Conservation (phyloP, 2,113 vertebrate genomes). For the Muntiacus muntjak region DNA sequence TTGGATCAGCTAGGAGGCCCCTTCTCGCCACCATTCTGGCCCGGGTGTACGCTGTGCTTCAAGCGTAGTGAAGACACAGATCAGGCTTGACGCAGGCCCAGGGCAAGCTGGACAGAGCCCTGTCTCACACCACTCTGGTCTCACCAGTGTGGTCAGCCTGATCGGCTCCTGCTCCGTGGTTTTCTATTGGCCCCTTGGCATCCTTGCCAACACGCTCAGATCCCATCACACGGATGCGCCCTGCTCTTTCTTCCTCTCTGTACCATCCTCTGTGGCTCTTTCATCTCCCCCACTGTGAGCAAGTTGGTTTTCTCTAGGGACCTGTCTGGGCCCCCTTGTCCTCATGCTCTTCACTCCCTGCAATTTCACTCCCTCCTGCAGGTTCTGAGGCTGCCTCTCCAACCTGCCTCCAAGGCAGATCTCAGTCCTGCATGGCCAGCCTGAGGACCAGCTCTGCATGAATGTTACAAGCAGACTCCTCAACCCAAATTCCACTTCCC, state of each 20-base stretch:
- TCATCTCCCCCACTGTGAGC: not conserved
- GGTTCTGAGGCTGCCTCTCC: not conserved
- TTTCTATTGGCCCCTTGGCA: not conserved
- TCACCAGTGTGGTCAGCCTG: fast-evolving
- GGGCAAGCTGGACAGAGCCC: too few species aligned
- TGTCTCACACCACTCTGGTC: not conserved
- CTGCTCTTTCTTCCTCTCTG: not conserved
- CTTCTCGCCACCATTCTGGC: not conserved
- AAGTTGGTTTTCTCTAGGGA: not conserved
- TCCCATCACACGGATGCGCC: fast-evolving
- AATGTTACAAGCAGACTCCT: fast-evolving
- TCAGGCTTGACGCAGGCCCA: not conserved
- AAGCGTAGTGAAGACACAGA: not conserved
- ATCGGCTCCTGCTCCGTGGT: fast-evolving
- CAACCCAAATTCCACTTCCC: not conserved
- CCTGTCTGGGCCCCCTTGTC: not conserved
- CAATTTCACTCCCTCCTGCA: fast-evolving
- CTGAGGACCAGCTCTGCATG: not conserved
- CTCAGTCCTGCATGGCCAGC: not conserved
- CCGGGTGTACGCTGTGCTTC: not conserved
- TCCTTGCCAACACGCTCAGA: fast-evolving
- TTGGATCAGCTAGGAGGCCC: not conserved
- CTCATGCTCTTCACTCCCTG: not conserved
- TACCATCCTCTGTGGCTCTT: not conserved
- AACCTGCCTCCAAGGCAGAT: not conserved